Conservation (phyloP, 1,140 invertebrate species). For the Oreohelix idahoensis region DNA sequence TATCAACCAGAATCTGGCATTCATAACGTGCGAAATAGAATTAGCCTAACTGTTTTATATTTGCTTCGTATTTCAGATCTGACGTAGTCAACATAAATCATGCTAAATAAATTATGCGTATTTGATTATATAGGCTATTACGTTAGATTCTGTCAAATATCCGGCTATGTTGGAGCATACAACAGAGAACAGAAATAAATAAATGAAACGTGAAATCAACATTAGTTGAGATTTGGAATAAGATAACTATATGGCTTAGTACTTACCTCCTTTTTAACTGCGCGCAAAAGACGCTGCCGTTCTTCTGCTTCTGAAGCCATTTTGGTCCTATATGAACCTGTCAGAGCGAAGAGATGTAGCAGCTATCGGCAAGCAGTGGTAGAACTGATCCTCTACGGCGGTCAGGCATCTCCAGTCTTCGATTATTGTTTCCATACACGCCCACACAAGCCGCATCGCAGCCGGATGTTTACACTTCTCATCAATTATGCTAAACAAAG, state of each 20-base stretch:
- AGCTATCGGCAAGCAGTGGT: background rate
- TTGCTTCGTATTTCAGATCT: background rate
- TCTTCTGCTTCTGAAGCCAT: slow-evolving; percentile 74
- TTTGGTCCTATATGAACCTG: background rate
- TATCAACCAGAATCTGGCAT: too few relatives aligned
- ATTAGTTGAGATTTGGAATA: background rate
- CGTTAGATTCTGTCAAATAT: background rate
- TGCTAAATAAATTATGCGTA: slow-evolving; percentile 40
- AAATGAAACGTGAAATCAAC: background rate
- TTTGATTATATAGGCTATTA: too few relatives aligned
- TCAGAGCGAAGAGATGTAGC: background rate
- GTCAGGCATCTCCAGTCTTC: background rate
- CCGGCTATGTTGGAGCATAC: too few relatives aligned
- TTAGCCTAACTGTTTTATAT: background rate
- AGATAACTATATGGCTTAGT: background rate
- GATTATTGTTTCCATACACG: slow-evolving; percentile 40
- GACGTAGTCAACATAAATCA: slow-evolving; percentile 38
- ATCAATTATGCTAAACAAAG: background rate
- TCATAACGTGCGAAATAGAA: too few relatives aligned
- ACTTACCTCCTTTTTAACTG: slow-evolving; percentile 86
- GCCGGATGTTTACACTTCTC: slow-evolving; percentile 34
- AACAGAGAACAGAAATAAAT: too few relatives aligned
- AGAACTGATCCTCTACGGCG: background rate
- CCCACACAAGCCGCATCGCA: slow-evolving; percentile 34
- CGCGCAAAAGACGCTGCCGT: slow-evolving; percentile 83